Percentiles rank a stretch among this genome's conserved stretches.
phyloP scores from a whole-genome alignment of 2,113 vertebrate species.

The Rana temporaria region DNA sequence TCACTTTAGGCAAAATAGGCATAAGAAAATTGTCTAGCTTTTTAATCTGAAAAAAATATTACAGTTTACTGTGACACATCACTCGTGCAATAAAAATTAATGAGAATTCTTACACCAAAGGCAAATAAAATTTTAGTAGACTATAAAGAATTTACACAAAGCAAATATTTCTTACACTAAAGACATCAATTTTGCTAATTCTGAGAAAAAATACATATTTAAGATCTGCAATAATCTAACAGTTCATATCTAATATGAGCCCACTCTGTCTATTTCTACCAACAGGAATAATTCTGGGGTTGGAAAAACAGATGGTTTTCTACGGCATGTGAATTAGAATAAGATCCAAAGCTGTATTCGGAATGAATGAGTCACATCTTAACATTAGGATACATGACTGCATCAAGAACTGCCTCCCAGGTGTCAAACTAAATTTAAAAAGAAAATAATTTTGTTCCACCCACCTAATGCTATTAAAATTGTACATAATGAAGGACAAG shows the following conservation, averaged over 20 bases:
- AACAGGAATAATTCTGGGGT: background rate
- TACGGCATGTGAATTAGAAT: conserved; percentile 9
- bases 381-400: conserved; percentile 40
- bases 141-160: background rate
- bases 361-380: conserved; percentile 48
- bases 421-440: conserved; percentile 52
- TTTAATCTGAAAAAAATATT: conserved; percentile 9
- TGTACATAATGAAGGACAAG: conserved; percentile 24
- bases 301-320: conserved; percentile 34
- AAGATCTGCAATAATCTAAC: conserved; percentile 20
- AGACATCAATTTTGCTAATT: background rate
- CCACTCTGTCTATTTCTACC: conserved; percentile 43
- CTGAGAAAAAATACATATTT: conserved; percentile 5
- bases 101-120: conserved; percentile 18
- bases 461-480: conserved; percentile 35
- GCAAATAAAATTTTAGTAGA: conserved; percentile 10
- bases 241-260: conserved; percentile 26
- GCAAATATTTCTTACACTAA: background rate
- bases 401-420: conserved; percentile 43
- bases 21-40: conserved; percentile 6
- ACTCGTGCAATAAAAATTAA: conserved; percentile 16
- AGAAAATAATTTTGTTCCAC: conserved; percentile 32
- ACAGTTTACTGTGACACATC: background rate
- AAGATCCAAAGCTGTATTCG: conserved; percentile 28
- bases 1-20: background rate